Base-by-base conservation (phyloP, 2,797 vertebrate species). In the Dryobates pubescens region DNA sequence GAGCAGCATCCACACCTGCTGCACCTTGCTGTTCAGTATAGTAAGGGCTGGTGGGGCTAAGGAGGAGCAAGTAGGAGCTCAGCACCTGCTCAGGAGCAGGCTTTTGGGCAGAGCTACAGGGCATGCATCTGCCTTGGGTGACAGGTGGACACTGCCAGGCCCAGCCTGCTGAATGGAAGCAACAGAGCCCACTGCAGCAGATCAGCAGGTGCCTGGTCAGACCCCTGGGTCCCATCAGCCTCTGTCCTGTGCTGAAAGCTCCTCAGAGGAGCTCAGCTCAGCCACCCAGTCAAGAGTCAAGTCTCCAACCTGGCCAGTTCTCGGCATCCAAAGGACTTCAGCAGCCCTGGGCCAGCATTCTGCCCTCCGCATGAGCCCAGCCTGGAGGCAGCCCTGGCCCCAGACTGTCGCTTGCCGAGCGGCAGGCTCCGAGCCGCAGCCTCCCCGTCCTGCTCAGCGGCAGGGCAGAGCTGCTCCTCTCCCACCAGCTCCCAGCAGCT, bases 401-500 rank as follows among this genome's bases (percentile, higher is more conserved):
- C 38, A 49, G 24, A 24, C 17, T 32, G 36, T 13, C 10, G 5
- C 34, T 23, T 0, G 0, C 22, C 13, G 11, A n/a, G n/a, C 19
- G 9, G 19, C 30, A 65, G 41, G 36, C 53, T 45, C 72, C 80
- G 54, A 68, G 71, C 67, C 74, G 54, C 78, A 77, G 47, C 29
- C 15, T 20, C 62, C 41, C 41, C 11, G 36, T 38, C 36, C 36
- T 38, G 36, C 36, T 57, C 18, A 26, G 62, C 0, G 1, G 54
- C 61, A 27, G 61, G 61, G 68, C 62, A 84, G 56, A 36, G 22
- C 49, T 56, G 27, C 6, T 45, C 18, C 51, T 54, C 23, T 77
- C 59, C 78, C 72, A n/a, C 1, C 7, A 62, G 23, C 30, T 88
- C 41, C 65, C 2, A 0, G 13, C 67, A 51, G 67, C 72, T 67